Conservation (phyloP, 2,113 vertebrate species). For the Macrotus californicus region DNA sequence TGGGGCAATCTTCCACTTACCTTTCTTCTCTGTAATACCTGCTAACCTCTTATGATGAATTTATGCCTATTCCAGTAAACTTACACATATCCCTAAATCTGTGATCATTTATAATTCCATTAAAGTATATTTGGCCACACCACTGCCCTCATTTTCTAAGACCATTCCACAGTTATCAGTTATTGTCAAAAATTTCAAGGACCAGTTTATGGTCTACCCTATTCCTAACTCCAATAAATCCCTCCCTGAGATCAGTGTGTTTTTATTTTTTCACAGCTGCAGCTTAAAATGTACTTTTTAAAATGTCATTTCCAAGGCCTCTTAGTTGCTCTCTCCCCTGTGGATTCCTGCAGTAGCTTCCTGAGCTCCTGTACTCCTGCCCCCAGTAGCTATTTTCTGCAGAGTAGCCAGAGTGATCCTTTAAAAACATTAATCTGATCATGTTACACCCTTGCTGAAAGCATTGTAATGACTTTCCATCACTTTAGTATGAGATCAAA, state of each 20-base stretch:
- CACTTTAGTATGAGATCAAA: constrained; percentile 3
- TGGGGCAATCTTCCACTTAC: background rate
- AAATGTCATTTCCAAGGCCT: constrained; percentile 2
- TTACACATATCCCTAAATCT: background rate
- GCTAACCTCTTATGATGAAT: background rate
- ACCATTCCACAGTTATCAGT: background rate
- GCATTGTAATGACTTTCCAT: constrained; percentile 6
- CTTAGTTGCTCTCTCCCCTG: background rate
- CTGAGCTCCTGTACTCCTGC: background rate
- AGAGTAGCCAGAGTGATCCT: background rate
- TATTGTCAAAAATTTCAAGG: background rate
- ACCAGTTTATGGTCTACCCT: background rate
- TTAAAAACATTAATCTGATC: constrained; percentile 48
- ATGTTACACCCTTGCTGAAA: constrained; percentile 27
- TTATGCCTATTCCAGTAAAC: background rate
- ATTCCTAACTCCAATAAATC: background rate
- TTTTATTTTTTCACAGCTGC: background rate
- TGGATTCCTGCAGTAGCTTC: background rate
- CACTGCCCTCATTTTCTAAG: background rate
- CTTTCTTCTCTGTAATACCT: background rate
- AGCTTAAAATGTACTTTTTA: background rate
- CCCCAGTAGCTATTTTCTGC: constrained; percentile 14
- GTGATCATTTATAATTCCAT: background rate
- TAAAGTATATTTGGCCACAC: background rate
- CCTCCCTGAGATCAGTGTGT: background rate